Evolutionary conservation across 1,140 invertebrate genomes (phyloP).

Genomic region (Agrypnia vestita): DNA sequence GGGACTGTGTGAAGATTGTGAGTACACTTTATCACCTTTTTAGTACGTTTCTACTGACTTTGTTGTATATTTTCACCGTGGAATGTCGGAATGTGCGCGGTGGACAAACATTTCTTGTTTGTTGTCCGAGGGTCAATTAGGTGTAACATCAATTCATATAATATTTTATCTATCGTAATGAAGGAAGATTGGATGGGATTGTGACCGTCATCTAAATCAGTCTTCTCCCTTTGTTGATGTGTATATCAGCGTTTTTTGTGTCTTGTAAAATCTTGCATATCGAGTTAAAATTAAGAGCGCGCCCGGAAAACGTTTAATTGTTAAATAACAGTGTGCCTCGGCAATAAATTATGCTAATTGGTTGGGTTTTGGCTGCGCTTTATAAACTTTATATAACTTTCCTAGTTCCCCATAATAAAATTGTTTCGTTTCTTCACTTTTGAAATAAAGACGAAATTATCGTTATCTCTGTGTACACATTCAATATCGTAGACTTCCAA

Average conservation of each 20-base stretch:
- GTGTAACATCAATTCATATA: slow-evolving; percentile 49
- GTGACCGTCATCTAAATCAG: not conserved
- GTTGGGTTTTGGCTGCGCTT: no score
- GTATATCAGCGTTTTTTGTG: not conserved
- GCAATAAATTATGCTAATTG: no score
- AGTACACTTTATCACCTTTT: slow-evolving; percentile 17
- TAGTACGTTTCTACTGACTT: not conserved
- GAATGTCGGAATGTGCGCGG: slow-evolving; percentile 31
- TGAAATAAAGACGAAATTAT: not conserved
- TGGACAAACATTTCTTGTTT: slow-evolving; percentile 31
- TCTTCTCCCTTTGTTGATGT: not conserved
- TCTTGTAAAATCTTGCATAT: not conserved
- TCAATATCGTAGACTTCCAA: no score
- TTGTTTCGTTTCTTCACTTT: not conserved
- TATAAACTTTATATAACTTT: no score
- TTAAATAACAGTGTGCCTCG: not conserved
- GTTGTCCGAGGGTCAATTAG: slow-evolving; percentile 52
- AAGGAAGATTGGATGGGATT: slow-evolving; percentile 47
- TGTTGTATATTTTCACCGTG: not conserved
- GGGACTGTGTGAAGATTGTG: slow-evolving; percentile 50
- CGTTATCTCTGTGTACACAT: slow-evolving; percentile 1
- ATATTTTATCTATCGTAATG: slow-evolving; percentile 48
- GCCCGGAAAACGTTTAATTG: not conserved
- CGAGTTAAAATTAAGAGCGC: not conserved
- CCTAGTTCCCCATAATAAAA: no score